Conservation (phyloP, 2,113 vertebrate genomes). For the Platysteira castanea region DNA sequence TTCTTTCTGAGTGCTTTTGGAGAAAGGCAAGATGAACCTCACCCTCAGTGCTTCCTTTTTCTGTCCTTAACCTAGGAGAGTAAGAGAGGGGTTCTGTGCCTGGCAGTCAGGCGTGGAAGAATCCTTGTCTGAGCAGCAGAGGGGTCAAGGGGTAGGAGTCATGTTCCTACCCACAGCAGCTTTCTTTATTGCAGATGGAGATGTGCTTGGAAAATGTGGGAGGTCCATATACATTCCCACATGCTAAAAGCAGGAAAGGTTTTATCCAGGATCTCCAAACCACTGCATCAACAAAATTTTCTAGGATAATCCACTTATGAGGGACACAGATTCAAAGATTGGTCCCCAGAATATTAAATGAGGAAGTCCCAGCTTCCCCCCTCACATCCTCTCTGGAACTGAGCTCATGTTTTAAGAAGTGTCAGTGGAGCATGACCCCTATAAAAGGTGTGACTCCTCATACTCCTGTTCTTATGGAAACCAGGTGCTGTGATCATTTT, state of each 20-base stretch:
- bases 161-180: neutral
- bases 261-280: neutral
- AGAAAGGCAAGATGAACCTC: neutral
- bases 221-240: neutral
- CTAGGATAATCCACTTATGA: neutral
- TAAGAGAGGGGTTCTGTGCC: neutral
- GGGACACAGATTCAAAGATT: neutral
- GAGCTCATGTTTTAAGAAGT: neutral
- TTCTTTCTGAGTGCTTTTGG: neutral
- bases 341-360: neutral
- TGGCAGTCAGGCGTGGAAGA: neutral
- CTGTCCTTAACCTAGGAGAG: neutral
- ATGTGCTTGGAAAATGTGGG: neutral
- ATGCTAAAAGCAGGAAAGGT: neutral
- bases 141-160: neutral
- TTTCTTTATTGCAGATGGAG: neutral
- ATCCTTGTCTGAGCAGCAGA: neutral
- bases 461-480: neutral
- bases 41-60: neutral
- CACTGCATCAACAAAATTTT: neutral
- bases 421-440: rapidly evolving
- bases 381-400: neutral
- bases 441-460: neutral
- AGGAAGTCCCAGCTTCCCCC: neutral
- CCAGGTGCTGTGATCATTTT: neutral